Evolutionary conservation across 2,888 invertebrate genomes (phyloP).

Genomic region (Deilephila porcellus): DNA sequence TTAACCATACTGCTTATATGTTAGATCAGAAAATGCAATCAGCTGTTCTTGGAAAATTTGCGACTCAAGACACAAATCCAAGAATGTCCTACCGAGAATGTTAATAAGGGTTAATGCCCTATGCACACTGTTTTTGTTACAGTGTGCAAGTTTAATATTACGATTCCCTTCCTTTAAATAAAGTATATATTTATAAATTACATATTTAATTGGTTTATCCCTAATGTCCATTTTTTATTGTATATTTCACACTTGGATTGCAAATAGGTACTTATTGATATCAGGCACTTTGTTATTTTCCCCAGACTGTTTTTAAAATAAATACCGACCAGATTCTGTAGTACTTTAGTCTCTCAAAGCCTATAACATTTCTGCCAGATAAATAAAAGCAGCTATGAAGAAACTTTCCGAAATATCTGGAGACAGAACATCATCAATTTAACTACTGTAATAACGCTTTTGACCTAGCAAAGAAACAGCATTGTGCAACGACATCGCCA

Average conservation of each 20-base stretch:
- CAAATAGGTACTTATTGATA: no score
- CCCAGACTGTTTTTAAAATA: no score
- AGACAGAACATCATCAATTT: no score
- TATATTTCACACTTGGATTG: no score
- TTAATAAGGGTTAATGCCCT: conserved; percentile 36
- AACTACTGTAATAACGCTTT: no score
- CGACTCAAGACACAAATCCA: conserved; percentile 64
- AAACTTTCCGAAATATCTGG: no score
- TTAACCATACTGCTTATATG: conserved; percentile 35
- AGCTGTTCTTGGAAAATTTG: conserved; percentile 69
- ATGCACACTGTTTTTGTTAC: neutral
- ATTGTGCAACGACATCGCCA: conserved; percentile 4
- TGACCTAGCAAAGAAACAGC: neutral
- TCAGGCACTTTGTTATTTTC: no score
- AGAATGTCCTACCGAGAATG: conserved; percentile 50
- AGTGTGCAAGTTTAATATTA: neutral
- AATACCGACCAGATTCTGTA: no score
- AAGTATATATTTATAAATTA: neutral
- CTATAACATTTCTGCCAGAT: no score
- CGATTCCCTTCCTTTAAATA: neutral
- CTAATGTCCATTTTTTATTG: neutral
- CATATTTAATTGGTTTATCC: neutral
- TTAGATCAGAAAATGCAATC: conserved; percentile 73
- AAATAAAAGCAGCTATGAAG: no score
- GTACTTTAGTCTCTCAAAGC: no score